These are phyloP conservation scores for Sphyrna mokarran DNA, from an alignment of 2,113 vertebrate genomes.

Conservation along the genomic window DNA sequence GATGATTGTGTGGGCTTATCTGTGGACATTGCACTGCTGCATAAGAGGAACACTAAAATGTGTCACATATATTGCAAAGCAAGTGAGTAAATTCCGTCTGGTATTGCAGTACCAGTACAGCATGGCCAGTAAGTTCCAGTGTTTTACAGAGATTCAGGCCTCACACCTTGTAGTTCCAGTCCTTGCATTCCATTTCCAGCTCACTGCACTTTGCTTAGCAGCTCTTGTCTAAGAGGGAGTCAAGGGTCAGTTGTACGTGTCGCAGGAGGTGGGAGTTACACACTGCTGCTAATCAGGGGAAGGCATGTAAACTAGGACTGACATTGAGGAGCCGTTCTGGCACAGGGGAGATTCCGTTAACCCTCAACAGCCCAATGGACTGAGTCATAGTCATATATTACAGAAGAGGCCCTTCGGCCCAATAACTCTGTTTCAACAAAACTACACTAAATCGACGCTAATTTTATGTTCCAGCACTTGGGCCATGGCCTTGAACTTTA, in stretches of 20 bases:
- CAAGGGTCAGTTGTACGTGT: constrained; percentile 25
- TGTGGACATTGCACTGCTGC: not conserved
- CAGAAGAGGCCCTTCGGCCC: too few relatives aligned
- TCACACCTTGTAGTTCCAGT: not conserved
- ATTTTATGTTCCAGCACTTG: too few relatives aligned
- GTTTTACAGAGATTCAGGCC: not conserved
- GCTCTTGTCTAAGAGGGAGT: not conserved
- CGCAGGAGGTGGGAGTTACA: constrained; percentile 8
- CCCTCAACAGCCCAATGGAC: not conserved
- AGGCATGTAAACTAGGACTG: constrained; percentile 25
- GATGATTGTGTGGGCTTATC: not conserved
- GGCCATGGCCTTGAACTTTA: too few relatives aligned
- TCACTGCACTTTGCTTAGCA: constrained; percentile 26
- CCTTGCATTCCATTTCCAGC: constrained; percentile 17
- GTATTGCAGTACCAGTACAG: not conserved
- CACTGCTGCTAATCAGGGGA: constrained; percentile 22
- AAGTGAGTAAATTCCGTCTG: not conserved
- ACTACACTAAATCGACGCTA: too few relatives aligned
- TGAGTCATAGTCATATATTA: too few relatives aligned
- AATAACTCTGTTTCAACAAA: too few relatives aligned
- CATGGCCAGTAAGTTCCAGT: not conserved
- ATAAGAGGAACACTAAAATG: not conserved
- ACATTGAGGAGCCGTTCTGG: not conserved
- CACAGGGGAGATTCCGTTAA: not conserved
- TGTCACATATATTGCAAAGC: not conserved